A percentile compares a stretch with the other conserved stretches of the same genome.
These are phyloP conservation scores for Procambarus clarkii DNA, from an alignment of 1,140 invertebrate species.

Conservation along the genomic window DNA sequence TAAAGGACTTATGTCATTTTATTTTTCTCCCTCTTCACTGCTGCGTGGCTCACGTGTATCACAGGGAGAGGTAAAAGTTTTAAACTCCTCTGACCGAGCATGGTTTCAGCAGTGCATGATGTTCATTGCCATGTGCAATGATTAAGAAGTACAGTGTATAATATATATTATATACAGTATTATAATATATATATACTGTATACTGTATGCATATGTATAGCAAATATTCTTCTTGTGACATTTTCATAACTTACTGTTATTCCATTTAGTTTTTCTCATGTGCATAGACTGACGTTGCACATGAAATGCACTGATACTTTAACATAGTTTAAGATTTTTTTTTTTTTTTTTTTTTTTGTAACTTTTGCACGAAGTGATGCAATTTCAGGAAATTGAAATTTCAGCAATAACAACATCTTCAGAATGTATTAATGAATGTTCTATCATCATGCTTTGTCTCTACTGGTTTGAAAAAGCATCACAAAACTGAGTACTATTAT, in stretches of 20 bases:
- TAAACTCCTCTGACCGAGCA: conserved; percentile 26
- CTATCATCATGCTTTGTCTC: not conserved
- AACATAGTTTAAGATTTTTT: not conserved
- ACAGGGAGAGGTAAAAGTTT: conserved; percentile 57
- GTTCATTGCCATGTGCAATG: not conserved
- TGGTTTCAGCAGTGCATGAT: conserved; percentile 42
- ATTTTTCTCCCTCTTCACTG: conserved; percentile 40
- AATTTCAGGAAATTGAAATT: not conserved
- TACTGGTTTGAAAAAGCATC: no score
- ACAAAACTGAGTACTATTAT: no score
- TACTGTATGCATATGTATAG: not conserved
- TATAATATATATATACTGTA: not conserved
- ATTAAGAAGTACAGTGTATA: not conserved
- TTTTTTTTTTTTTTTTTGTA: not conserved
- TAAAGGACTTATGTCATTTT: conserved; percentile 13
- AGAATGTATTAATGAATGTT: not conserved
- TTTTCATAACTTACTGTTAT: not conserved
- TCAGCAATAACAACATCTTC: not conserved
- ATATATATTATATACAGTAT: no score
- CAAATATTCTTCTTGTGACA: no score
- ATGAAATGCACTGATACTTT: not conserved
- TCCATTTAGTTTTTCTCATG: conserved; percentile 4
- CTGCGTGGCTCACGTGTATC: conserved; percentile 32
- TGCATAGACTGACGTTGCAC: conserved; percentile 1
- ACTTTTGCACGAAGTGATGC: not conserved